These are phyloP conservation scores for Adela reaumurella DNA, from an alignment of 2,888 invertebrate species.

Conservation along the genomic window DNA sequence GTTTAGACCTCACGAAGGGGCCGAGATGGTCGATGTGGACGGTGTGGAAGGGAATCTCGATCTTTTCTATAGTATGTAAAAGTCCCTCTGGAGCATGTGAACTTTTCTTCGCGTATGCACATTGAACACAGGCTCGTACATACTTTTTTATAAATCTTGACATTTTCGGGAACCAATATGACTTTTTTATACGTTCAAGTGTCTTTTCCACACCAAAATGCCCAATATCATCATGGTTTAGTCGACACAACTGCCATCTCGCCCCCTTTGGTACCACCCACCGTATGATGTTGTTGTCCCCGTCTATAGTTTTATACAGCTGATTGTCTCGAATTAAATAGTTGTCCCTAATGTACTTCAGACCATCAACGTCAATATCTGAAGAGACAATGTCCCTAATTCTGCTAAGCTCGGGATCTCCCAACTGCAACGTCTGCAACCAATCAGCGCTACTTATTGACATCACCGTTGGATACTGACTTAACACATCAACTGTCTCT, in stretches of 20 bases:
- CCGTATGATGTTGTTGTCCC: conserved; percentile 7
- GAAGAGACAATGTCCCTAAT: conserved; percentile 10
- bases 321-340: conserved; percentile 13
- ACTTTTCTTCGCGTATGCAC: conserved; percentile 22
- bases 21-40: conserved; percentile 32
- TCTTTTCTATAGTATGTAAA: conserved; percentile 27
- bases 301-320: conserved; percentile 7
- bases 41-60: conserved; percentile 24
- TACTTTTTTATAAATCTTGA: conserved; percentile 23
- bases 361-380: conserved; percentile 8
- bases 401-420: conserved; percentile 9
- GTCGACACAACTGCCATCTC: conserved; percentile 18
- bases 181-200: conserved; percentile 15
- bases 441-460: conserved; percentile 9
- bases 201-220: conserved; percentile 25
- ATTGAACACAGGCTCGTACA: conserved; percentile 25
- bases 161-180: conserved; percentile 31
- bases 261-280: conserved; percentile 19
- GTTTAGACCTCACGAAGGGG: conserved; percentile 22
- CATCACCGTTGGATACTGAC: conserved; percentile 5
- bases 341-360: conserved; percentile 11
- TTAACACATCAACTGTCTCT: not conserved
- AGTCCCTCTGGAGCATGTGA: conserved; percentile 18
- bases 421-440: conserved; percentile 11
- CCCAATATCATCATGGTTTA: conserved; percentile 26